A percentile compares a stretch with the other conserved stretches of the same genome.
phyloP scores from a whole-genome alignment of 2,797 vertebrate species.

The Aratinga solstitialis region DNA sequence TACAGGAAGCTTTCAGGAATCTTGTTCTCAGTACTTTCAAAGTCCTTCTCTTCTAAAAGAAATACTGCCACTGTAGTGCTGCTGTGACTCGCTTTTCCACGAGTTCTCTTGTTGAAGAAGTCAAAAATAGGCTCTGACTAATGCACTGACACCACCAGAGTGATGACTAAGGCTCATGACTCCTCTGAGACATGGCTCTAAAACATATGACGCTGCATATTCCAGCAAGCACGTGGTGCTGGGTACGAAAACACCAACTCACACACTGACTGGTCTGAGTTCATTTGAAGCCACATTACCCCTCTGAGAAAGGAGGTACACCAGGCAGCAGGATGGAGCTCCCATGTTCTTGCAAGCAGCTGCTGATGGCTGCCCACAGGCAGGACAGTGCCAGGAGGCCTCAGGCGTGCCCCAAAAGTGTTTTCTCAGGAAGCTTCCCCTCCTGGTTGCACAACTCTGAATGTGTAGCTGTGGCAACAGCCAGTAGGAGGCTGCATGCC shows the following conservation, averaged over 20 bases:
- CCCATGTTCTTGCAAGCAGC: neutral
- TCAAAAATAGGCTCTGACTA: fast-evolving
- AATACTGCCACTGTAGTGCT: fast-evolving
- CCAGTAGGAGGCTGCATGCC: neutral
- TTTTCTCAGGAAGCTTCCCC: too few species aligned
- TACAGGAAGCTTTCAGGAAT: neutral
- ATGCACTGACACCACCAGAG: fast-evolving
- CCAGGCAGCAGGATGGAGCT: fast-evolving
- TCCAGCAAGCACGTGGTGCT: neutral
- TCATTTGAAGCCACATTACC: fast-evolving
- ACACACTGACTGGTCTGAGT: fast-evolving
- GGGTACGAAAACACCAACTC: fast-evolving
- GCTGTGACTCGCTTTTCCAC: fast-evolving
- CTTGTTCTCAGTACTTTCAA: neutral
- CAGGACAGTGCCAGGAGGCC: fast-evolving
- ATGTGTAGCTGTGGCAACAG: neutral
- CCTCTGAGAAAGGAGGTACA: fast-evolving
- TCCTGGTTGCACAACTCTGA: too few species aligned
- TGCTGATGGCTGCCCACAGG: fast-evolving
- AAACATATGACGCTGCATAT: fast-evolving
- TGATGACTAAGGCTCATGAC: neutral
- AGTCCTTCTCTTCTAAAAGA: neutral
- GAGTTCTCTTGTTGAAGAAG: fast-evolving
- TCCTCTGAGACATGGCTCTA: fast-evolving
- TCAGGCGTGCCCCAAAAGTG: neutral